Evolutionary conservation across 2,797 vertebrate species (phyloP).

Genomic region (Poeciliopsis gracilis): DNA sequence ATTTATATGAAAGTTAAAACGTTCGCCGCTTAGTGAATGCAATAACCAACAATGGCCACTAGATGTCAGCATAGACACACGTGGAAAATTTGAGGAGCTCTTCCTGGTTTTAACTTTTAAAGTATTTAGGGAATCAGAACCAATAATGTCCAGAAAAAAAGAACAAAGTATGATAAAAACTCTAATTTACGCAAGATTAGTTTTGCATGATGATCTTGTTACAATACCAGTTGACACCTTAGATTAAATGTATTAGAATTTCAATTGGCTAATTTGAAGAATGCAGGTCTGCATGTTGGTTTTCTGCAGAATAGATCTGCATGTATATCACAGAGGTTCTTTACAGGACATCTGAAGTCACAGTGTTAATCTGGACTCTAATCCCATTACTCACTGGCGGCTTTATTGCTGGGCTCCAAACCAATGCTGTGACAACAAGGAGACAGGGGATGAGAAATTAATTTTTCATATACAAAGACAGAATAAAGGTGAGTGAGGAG

Average conservation of each 20-base stretch:
- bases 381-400: conserved; percentile 13
- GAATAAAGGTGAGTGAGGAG: not conserved
- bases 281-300: conserved; percentile 4
- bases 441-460: not conserved
- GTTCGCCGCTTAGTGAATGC: not conserved
- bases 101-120: not conserved
- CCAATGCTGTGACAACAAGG: not conserved
- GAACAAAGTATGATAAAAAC: conserved; percentile 3
- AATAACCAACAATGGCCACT: conserved; percentile 18
- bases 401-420: conserved; percentile 13
- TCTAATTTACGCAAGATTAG: not conserved
- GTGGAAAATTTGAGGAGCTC: not conserved
- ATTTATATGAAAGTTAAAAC: not conserved
- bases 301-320: conserved; percentile 1
- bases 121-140: not conserved
- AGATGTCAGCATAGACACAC: conserved; percentile 51
- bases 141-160: conserved; percentile 4
- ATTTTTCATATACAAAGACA: conserved; percentile 12
- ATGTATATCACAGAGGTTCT: conserved; percentile 9
- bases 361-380: conserved; percentile 29
- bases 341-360: conserved; percentile 23
- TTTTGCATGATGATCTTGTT: conserved; percentile 14
- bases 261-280: conserved; percentile 13
- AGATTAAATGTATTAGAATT: conserved; percentile 25
- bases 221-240: conserved; percentile 7